Conservation (phyloP, 2,113 vertebrate genomes). For the Etheostoma spectabile region DNA sequence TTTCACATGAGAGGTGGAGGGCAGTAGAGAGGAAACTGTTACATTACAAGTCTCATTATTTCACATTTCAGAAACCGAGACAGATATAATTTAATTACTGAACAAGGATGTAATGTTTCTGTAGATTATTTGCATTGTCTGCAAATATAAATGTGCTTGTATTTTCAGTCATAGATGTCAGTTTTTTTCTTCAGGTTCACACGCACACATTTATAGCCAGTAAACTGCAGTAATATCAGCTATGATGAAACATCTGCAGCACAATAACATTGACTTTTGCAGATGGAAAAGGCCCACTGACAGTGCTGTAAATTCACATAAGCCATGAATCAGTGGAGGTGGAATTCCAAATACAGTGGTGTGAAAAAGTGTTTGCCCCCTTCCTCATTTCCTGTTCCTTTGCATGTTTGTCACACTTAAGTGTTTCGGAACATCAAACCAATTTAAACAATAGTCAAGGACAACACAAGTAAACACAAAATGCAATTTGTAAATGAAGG, state of each 20-base stretch:
- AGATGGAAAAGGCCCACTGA: neutral
- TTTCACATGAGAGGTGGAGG: neutral
- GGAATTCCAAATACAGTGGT: slow-evolving; percentile 37
- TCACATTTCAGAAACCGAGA: neutral
- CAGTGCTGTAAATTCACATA: slow-evolving; percentile 5
- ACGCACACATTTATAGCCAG: neutral
- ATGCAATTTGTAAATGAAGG: no score
- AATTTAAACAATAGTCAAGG: no score
- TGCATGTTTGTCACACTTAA: no score
- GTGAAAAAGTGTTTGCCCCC: no score
- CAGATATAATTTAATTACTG: slow-evolving; percentile 1
- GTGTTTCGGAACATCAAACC: no score
- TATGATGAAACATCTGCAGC: neutral
- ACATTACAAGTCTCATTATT: neutral
- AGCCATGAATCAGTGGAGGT: slow-evolving; percentile 20
- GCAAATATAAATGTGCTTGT: neutral
- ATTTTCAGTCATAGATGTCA: neutral
- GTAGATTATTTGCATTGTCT: neutral
- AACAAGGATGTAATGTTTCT: neutral
- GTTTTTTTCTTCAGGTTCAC: neutral
- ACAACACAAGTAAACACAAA: no score
- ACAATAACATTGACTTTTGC: neutral
- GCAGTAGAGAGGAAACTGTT: neutral
- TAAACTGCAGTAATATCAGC: neutral
- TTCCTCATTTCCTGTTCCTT: no score